A percentile compares a stretch with the other conserved stretches of the same genome.
phyloP scores from a whole-genome alignment of 2,797 vertebrate genomes.

The Dallia pectoralis region DNA sequence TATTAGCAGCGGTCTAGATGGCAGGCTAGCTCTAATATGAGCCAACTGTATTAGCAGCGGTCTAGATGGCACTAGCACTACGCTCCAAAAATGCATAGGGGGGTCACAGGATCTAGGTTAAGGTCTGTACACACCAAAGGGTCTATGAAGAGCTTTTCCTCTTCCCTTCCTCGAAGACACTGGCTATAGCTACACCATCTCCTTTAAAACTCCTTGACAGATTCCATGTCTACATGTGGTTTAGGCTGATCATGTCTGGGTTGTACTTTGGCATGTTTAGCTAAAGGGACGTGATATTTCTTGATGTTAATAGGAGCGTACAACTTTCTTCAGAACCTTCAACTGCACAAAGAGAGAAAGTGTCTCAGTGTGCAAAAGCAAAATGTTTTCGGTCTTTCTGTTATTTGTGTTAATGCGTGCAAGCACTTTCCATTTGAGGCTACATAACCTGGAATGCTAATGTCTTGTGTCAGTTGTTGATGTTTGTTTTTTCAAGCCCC shows the following conservation, averaged over 20 bases:
- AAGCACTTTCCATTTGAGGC: slow-evolving; percentile 4
- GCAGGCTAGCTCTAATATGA: too few relatives aligned
- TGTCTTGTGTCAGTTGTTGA: neutral
- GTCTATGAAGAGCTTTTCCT: neutral
- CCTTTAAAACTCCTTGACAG: slow-evolving; percentile 5
- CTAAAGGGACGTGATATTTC: neutral
- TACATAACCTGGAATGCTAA: neutral
- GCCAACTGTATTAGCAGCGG: neutral
- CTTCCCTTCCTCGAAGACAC: neutral
- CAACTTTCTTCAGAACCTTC: neutral
- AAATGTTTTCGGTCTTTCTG: neutral
- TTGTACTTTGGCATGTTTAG: neutral
- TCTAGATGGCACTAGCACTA: neutral
- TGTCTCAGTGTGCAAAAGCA: neutral
- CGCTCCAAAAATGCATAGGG: neutral
- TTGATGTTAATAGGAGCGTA: neutral
- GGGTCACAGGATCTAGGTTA: slow-evolving; percentile 14
- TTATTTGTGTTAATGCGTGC: neutral
- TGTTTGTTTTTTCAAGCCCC: neutral
- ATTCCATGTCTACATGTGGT: neutral
- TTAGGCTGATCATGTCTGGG: neutral
- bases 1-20: too few relatives aligned
- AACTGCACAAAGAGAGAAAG: neutral
- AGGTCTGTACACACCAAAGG: neutral
- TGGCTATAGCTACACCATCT: slow-evolving; percentile 1